phyloP scores from a whole-genome alignment of 2,113 vertebrate genomes.

The human region DNA sequence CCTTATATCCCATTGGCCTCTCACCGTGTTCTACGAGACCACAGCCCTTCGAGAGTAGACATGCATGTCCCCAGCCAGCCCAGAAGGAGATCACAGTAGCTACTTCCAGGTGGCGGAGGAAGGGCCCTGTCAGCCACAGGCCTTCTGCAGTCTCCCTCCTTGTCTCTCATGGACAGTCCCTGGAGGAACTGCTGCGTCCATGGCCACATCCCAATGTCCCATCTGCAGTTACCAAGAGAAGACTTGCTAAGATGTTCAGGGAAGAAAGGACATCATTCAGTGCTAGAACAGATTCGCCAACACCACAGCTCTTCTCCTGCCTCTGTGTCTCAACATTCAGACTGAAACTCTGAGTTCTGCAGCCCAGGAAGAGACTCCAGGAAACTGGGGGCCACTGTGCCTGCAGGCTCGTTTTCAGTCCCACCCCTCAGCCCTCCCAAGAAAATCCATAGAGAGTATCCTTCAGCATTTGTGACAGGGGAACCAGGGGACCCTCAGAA shows the following conservation, averaged over 20 bases:
- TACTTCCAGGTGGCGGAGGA: neutral
- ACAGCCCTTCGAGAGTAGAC: neutral
- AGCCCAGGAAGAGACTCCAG: neutral
- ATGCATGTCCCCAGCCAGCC: neutral
- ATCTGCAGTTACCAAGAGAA: no score
- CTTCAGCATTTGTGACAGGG: fast-evolving
- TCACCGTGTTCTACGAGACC: no score
- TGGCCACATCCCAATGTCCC: neutral
- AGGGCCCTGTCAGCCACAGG: neutral
- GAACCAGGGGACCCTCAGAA: neutral
- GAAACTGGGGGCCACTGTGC: neutral
- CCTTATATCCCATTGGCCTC: neutral
- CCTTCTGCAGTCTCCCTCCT: neutral
- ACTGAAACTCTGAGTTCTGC: neutral
- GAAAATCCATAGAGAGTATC: neutral
- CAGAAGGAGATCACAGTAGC: neutral
- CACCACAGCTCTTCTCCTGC: neutral
- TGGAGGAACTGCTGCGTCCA: neutral
- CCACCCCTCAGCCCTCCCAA: neutral
- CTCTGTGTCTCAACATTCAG: fast-evolving
- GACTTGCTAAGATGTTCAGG: neutral
- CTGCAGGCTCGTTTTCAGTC: neutral
- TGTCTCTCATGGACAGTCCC: neutral
- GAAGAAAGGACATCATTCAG: neutral
- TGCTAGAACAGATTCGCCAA: neutral